phyloP scores from a whole-genome alignment of 1,140 invertebrate genomes.

The Heterodera carotae region DNA sequence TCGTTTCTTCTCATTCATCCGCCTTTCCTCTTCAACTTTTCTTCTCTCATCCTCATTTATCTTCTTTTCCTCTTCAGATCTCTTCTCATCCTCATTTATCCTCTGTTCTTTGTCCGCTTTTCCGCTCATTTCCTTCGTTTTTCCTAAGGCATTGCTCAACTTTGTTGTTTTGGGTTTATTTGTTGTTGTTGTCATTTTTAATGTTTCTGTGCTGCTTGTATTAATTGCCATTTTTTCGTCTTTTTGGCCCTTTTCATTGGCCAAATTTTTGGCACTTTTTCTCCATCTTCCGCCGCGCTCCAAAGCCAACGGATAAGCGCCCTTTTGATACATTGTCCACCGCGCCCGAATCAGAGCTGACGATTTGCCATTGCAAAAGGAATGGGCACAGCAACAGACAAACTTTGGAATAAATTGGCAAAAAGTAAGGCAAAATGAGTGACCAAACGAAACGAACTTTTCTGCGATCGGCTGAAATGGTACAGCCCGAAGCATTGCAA shows the following conservation, averaged over 20 bases:
- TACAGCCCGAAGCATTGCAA: neutral
- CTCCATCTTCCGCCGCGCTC: neutral
- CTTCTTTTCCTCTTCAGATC: too few species aligned
- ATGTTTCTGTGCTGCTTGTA: too few species aligned
- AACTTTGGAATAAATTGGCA: neutral
- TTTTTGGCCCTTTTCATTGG: neutral
- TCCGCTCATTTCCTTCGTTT: neutral
- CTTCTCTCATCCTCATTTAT: too few species aligned
- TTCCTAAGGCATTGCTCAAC: neutral
- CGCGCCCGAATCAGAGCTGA: neutral
- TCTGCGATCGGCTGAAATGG: neutral
- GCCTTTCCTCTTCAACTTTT: too few species aligned
- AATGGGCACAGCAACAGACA: slow-evolving; percentile 4
- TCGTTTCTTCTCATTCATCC: too few species aligned
- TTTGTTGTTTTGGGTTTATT: neutral
- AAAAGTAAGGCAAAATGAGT: neutral
- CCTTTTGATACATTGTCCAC: slow-evolving; percentile 9
- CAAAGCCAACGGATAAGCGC: neutral
- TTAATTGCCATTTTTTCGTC: neutral
- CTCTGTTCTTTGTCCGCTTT: neutral
- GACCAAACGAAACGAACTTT: neutral
- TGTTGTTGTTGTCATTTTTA: neutral
- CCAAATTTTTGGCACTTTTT: neutral
- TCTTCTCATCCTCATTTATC: too few species aligned
- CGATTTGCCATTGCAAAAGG: slow-evolving; percentile 11